Evolutionary conservation across 2,888 invertebrate genomes (phyloP), one percentile per base, ranked within the genome.

Genomic region (Nemotelus pantherinus): DNA sequence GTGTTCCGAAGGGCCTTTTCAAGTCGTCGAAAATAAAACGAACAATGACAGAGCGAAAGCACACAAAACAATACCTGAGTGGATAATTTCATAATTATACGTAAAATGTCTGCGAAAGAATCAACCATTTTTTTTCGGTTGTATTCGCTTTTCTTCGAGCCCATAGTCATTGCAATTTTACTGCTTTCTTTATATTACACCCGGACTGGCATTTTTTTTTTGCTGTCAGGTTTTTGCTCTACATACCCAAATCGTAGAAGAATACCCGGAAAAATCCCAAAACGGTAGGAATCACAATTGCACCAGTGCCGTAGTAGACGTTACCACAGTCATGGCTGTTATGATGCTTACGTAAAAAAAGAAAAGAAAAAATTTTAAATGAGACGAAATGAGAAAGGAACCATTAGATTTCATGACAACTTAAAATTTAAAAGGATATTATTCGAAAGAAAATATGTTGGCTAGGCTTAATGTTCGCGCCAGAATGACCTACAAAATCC

Each of bases 401-500:
- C 74, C 50, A 60, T 74, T 74, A 74, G 63, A 74, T 63, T 74
- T 60, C 74, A 74, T 60, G 74, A 60, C 60, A 63, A 60, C 44
- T 74, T 63, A 60, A 58, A 77, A 76, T 64, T 78, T 76, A 64
- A 78, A 70, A 50, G 68, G 72, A 77, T 60, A 72, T 71, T 41
- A 63, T 72, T 58, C 72, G 65, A 5, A 64, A 64, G 67, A 71
- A 65, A 63, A 76, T 65, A 76, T 77, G 75, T 68, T 50, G 60
- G 75, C 45, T 75, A 68, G 63, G 75, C 67, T 68, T 75, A 77
- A 77, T 77, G 58, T 75, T 75, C 70, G 67, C 76, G 78, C 70
- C 60, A 75, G 76, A 75, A 75, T 75, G 68, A 72, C 67, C 77
- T 77, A 63, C 58, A 74, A 70, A 70, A 53, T 48, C 48, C 9